These are phyloP conservation scores for Echinops telfairi DNA, from an alignment of 2,113 vertebrate genomes.

Conservation along the genomic window DNA sequence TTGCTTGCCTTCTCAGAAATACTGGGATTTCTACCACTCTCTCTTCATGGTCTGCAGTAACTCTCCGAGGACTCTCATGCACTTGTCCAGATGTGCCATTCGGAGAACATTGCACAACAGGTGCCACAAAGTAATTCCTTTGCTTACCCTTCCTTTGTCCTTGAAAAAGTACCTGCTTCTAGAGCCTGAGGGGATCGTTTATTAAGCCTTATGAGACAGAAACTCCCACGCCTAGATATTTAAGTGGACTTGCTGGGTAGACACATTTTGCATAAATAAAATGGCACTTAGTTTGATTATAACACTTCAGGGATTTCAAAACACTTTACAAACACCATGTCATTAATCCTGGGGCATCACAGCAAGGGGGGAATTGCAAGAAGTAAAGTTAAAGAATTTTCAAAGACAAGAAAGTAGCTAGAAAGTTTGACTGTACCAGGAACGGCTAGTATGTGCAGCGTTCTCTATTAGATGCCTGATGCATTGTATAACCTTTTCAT, in stretches of 20 bases:
- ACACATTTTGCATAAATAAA: conserved; percentile 75
- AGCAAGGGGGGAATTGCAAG: conserved; percentile 15
- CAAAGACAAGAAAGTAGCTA: conserved; percentile 25
- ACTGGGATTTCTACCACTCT: conserved; percentile 94
- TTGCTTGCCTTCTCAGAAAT: conserved; percentile 85
- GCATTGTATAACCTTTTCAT: conserved; percentile 53
- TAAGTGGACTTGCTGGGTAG: conserved; percentile 63
- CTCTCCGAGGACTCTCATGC: conserved; percentile 93
- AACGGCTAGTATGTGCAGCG: neutral
- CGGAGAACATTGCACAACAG: conserved; percentile 85
- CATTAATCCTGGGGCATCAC: conserved; percentile 61
- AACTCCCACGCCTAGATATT: conserved; percentile 52
- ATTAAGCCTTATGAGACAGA: conserved; percentile 81
- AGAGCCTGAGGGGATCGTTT: conserved; percentile 93
- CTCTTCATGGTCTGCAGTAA: conserved; percentile 93
- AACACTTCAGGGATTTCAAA: conserved; percentile 69
- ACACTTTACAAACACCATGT: conserved; percentile 55
- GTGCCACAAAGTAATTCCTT: conserved; percentile 89
- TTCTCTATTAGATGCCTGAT: conserved; percentile 10
- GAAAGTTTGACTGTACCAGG: neutral
- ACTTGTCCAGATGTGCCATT: conserved; percentile 93
- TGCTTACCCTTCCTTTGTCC: conserved; percentile 90
- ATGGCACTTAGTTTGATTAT: conserved; percentile 69
- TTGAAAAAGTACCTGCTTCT: conserved; percentile 95
- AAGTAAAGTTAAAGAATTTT: conserved; percentile 57